Base-by-base conservation (phyloP, 2,888 invertebrate species). In the Cecidostiba fungosa region DNA sequence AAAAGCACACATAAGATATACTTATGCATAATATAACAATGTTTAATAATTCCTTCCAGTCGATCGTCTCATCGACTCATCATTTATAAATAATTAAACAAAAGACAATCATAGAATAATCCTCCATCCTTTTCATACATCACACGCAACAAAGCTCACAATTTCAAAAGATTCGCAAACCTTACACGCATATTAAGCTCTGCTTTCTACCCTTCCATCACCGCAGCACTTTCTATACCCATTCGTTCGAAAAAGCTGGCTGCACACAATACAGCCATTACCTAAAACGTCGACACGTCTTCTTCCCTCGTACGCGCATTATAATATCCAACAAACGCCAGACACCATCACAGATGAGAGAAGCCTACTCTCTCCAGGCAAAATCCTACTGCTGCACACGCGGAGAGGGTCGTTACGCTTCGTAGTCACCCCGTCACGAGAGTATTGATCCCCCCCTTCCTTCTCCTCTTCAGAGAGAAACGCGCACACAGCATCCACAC, bases 401-500 rank as follows among this genome's bases (percentile, higher is more conserved):
- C 23, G 80, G 29, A 19, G 36, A 54, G 43, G 43, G 39, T 32
- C 36, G 36, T 47, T 54, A 79, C 66, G 26, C 36, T 29, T 66
- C 69, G 47, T 39, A 66, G 66, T 23, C 16, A 43, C 76, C 69
- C 43, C 54, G 39, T 32, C 72, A 36, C 43, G 69, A 79, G 74
- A 79, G 85, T 85, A 85, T 85, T 81, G 85, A 85, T 85, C 85
- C 81, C 81, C 79, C 66, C 84, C 50, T 8, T 32, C 76, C 39
- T 43, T 19, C n/a, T 16, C 72, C 74, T 19, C 70, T 3, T 19
- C 70, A 19, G 54, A 54, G 32, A 29, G n/a, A n/a, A 29, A 47
- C n/a, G 32, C 32, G 43, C 66, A 14, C 73, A 16, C 70, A 79
- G 87, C 86, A 87, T 83, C 85, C 89, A 43, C 85, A 88, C 88